These are phyloP conservation scores for Kryptolebias ocellatus DNA, from an alignment of 2,797 vertebrate species.

Conservation along the genomic window DNA sequence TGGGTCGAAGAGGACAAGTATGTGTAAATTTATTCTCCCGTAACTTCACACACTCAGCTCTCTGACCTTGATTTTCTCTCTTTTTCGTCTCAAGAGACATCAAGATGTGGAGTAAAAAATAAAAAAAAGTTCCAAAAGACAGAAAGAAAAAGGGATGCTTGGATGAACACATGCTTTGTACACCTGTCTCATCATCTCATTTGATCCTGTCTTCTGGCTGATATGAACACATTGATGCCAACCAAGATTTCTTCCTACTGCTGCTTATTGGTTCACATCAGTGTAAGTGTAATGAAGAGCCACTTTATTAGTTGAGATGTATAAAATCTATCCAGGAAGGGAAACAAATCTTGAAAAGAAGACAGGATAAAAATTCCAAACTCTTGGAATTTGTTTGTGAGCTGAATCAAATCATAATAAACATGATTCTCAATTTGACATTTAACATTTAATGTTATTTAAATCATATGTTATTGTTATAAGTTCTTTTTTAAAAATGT, in stretches of 20 bases:
- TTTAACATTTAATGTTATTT: too few relatives aligned
- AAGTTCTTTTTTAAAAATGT: too few relatives aligned
- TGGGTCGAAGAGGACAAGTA: constrained; percentile 61
- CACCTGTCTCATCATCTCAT: constrained; percentile 60
- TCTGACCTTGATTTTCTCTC: constrained; percentile 70
- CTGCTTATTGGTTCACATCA: constrained; percentile 1
- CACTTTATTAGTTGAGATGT: not conserved
- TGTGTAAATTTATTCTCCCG: constrained; percentile 72
- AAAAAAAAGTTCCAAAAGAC: constrained; percentile 6
- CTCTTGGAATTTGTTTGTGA: too few relatives aligned
- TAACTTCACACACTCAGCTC: constrained; percentile 49
- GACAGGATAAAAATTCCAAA: too few relatives aligned
- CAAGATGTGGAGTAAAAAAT: not conserved
- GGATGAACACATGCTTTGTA: constrained; percentile 56
- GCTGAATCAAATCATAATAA: too few relatives aligned
- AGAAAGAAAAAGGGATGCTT: constrained; percentile 50
- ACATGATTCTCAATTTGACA: too few relatives aligned
- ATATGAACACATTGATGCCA: constrained; percentile 45
- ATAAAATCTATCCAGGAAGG: not conserved
- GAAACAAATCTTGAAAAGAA: not conserved
- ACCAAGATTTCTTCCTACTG: constrained; percentile 23
- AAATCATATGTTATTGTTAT: too few relatives aligned
- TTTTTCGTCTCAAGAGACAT: constrained; percentile 41
- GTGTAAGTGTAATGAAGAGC: not conserved
- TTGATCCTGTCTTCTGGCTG: constrained; percentile 48